Evolutionary conservation across 53 echinoderm and acorn worm species (phyloP), one percentile per base, ranked within the genome.

Genomic region (Stichopus horrens): DNA sequence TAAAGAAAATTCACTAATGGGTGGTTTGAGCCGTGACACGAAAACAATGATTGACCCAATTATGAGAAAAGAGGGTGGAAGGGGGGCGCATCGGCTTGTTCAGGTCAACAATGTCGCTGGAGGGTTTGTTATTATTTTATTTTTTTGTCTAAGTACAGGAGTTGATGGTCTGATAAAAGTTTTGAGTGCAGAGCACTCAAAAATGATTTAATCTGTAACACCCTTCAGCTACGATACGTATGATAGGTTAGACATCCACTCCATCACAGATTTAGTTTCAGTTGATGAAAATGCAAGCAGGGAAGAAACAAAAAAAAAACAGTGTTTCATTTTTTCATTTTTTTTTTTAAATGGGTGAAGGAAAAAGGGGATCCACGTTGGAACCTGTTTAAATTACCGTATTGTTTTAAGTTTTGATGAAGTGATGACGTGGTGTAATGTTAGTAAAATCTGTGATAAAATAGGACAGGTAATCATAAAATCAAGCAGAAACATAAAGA

Each of bases 131-230:
- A n/a, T 71, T 71, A 71, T n/a, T 13, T 37, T 37, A 37, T 37
- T 37, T 63, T 63, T 63, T 63, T 10, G 63, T 37, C 37, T 10
- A 71, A 16, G 18, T 71, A 16, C 4, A 13, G 71, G 18, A 18
- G 14, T 19, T 16, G 14, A 71, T 37, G 37, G 37, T 71, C 18
- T 71, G 71, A 71, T 71, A 13, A 37, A 37, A 71, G 14, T 18
- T 71, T 71, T 18, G 71, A 71, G 18, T n/a, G 16, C 18, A 71
- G 5, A 13, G 19, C 21, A 16, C n/a, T 18, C 7, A 18, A 71
- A 71, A 16, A 71, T 71, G 71, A 71, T 71, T 71, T 20, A 71
- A 71, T 71, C 71, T 71, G 71, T 71, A 71, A 71, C 71, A 18
- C 71, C 71, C 71, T 18, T 71, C 19, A 71, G 71, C 71, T 71